phyloP scores from a whole-genome alignment of 1,140 invertebrate genomes.

The Eciton burchellii region DNA sequence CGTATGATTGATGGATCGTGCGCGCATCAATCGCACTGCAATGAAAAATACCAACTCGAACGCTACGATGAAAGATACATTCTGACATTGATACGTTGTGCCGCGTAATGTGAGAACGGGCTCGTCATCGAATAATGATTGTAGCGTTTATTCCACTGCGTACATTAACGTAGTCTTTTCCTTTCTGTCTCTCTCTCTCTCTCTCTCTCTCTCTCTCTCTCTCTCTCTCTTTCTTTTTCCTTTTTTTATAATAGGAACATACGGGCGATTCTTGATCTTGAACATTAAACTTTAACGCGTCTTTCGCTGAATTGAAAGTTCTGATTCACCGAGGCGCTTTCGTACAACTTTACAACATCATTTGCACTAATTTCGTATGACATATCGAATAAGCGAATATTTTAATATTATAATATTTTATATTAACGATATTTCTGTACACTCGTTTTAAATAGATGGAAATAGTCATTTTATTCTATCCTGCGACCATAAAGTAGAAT shows the following conservation, averaged over 20 bases:
- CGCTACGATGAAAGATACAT: constrained; percentile 20
- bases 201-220: no score
- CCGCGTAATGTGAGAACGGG: constrained; percentile 6
- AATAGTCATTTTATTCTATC: neutral
- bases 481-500: neutral
- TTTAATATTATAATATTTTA: no score
- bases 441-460: neutral
- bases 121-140: neutral
- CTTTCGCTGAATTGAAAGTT: no score
- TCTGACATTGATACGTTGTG: constrained; percentile 18
- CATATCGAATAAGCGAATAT: neutral
- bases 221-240: no score
- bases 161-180: neutral
- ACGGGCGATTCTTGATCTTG: no score
- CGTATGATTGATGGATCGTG: constrained; percentile 44
- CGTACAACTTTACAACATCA: no score
- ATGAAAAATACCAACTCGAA: constrained; percentile 44
- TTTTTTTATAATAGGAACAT: no score
- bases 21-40: neutral
- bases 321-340: no score
- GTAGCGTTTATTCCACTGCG: neutral
- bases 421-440: no score
- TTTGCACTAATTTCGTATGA: neutral
- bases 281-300: no score
- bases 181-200: neutral